Conservation (phyloP, 2,797 vertebrate genomes). For the Coendou prehensilis region DNA sequence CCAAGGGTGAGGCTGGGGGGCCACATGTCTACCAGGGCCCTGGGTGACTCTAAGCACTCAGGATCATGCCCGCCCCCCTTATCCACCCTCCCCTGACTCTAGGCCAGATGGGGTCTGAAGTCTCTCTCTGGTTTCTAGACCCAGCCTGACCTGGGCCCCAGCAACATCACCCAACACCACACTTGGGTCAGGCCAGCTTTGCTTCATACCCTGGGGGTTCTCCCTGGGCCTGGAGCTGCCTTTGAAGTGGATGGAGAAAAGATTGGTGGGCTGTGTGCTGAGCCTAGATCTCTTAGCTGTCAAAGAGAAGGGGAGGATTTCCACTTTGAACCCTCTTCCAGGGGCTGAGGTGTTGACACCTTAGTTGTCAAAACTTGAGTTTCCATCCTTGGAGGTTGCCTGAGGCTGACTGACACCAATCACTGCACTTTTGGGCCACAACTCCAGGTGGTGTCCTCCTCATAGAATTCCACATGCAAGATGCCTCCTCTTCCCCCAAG, state of each 20-base stretch:
- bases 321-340: neutral
- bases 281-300: slow-evolving; percentile 29
- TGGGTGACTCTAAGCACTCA: too few relatives aligned
- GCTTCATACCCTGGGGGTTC: neutral
- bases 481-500: fast-evolving
- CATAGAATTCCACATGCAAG: slow-evolving; percentile 39
- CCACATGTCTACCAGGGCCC: neutral
- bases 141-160: neutral
- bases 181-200: neutral
- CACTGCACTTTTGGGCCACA: neutral
- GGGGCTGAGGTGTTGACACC: slow-evolving; percentile 62
- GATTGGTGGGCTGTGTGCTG: slow-evolving; percentile 73
- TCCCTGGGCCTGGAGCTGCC: slow-evolving; percentile 15
- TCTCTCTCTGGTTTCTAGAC: neutral
- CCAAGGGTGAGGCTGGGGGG: neutral
- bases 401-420: neutral
- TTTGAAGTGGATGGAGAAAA: slow-evolving; percentile 77
- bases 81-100: neutral
- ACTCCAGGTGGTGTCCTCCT: slow-evolving; percentile 61
- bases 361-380: slow-evolving; percentile 41
- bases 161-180: neutral
- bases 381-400: slow-evolving; percentile 7
- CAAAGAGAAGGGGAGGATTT: slow-evolving; percentile 30
- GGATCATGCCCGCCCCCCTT: neutral
- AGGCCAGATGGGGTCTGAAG: neutral